phyloP scores from a whole-genome alignment of 2,797 vertebrate species.

The Malurus leucopterus region DNA sequence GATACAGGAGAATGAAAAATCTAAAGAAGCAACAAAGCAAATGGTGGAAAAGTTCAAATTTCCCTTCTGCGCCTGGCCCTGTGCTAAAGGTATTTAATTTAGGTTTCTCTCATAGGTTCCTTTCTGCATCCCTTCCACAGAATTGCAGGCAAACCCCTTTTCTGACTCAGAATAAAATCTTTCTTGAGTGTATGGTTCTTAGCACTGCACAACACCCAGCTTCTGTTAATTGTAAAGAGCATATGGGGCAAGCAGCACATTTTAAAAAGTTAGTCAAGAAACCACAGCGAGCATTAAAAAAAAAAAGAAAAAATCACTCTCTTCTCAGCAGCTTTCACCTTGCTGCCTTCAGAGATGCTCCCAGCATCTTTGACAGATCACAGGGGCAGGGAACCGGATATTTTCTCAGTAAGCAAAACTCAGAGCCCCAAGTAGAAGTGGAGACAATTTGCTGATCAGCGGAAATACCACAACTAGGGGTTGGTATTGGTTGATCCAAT shows the following conservation, averaged over 20 bases:
- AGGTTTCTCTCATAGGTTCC: not conserved
- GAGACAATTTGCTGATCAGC: conserved; percentile 50
- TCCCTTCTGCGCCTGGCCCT: not conserved
- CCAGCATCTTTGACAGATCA: not conserved
- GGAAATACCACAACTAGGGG: conserved; percentile 37
- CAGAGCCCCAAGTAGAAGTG: not conserved
- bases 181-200: conserved; percentile 1
- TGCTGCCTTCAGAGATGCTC: conserved; percentile 19
- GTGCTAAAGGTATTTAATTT: not conserved
- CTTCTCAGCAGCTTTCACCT: conserved; percentile 47
- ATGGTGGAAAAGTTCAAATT: not conserved
- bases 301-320: not conserved
- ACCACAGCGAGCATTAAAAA: not conserved
- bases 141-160: not conserved
- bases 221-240: not conserved
- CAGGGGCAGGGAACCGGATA: conserved; percentile 12
- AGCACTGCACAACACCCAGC: not conserved
- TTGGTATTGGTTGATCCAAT: not conserved
- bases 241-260: not conserved
- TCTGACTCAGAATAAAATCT: conserved; percentile 48
- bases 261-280: not conserved
- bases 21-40: not conserved
- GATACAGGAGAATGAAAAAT: not conserved
- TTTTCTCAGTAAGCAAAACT: conserved; percentile 55
- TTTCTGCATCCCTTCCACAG: not conserved